Percentiles rank a stretch among this genome's conserved stretches.
phyloP scores from a whole-genome alignment of 2,113 vertebrate genomes.

The Brachypodius melanocephalos region DNA sequence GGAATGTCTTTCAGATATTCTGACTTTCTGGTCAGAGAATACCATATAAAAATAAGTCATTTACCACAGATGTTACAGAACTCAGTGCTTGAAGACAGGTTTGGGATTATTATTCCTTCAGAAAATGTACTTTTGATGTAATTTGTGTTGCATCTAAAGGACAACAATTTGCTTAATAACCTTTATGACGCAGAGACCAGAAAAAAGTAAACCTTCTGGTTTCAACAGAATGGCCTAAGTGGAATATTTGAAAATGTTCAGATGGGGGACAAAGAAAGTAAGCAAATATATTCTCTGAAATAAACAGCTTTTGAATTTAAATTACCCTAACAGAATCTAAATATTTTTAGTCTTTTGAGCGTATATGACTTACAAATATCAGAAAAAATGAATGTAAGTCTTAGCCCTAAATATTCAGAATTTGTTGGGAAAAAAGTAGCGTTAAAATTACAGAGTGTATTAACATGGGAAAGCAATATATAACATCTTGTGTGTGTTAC shows the following conservation, averaged over 20 bases:
- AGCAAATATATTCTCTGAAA: not conserved
- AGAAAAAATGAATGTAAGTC: not conserved
- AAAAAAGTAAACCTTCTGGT: not conserved
- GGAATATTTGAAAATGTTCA: not conserved
- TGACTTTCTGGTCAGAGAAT: not conserved
- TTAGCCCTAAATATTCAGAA: not conserved
- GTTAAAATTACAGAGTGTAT: not conserved
- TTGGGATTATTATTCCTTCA: not conserved
- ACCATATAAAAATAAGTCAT: not conserved
- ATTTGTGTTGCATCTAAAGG: not conserved
- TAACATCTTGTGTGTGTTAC: not conserved
- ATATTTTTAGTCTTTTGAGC: not conserved
- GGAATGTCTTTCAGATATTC: not conserved
- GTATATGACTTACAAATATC: not conserved
- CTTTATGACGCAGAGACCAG: not conserved
- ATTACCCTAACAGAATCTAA: not conserved
- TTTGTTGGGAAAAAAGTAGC: not conserved
- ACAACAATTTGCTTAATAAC: not conserved
- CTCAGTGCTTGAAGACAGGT: not conserved
- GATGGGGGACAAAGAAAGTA: not conserved
- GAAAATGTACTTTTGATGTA: not conserved
- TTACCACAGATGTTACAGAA: not conserved
- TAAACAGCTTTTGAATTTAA: not conserved
- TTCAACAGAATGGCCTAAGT: not conserved
- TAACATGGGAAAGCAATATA: slow-evolving; percentile 21